Percentiles rank a stretch among this genome's conserved stretches.
These are phyloP conservation scores for Glareola pratincola DNA, from an alignment of 2,113 vertebrate species.

Conservation along the genomic window DNA sequence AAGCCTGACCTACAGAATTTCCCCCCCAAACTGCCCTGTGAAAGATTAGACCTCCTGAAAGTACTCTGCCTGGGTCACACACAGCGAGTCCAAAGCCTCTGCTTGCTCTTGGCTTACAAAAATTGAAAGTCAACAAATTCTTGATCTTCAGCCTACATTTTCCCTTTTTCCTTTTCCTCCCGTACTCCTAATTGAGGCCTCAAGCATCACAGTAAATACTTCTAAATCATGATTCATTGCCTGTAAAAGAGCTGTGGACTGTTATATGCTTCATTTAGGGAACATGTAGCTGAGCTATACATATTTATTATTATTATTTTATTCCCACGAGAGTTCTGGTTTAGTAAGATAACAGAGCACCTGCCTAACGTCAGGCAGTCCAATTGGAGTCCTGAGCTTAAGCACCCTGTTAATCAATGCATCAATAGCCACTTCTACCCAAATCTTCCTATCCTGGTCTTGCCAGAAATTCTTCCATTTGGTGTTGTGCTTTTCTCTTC, in stretches of 20 bases:
- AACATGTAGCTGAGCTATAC: background rate
- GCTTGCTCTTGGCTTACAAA: slow-evolving; percentile 16
- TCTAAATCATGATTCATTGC: background rate
- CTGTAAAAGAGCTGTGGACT: background rate
- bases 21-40: background rate
- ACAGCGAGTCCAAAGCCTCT: background rate
- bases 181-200: background rate
- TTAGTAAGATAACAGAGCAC: background rate
- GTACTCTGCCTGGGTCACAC: background rate
- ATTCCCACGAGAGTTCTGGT: background rate
- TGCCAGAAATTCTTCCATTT: background rate
- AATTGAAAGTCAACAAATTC: background rate
- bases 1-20: background rate
- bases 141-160: slow-evolving; percentile 1
- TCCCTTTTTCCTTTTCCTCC: background rate
- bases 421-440: background rate
- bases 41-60: slow-evolving; percentile 11
- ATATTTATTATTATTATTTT: background rate
- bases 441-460: background rate
- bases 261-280: background rate
- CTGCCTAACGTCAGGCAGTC: background rate
- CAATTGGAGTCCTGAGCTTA: background rate
- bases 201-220: background rate
- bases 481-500: background rate
- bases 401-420: background rate